Evolutionary conservation across 2,888 invertebrate species (phyloP).

Genomic region (Parnassius orleans): DNA sequence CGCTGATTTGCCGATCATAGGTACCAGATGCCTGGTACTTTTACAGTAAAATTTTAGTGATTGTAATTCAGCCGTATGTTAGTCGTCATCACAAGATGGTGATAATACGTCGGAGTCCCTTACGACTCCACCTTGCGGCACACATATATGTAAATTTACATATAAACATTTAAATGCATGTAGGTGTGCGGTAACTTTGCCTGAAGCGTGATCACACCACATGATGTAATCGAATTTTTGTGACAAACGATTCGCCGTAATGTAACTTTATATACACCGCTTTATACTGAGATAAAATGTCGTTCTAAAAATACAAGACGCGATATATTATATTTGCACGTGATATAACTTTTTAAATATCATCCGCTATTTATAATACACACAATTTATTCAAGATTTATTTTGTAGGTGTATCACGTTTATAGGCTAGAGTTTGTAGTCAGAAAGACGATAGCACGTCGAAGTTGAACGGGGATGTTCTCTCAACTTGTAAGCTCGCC

Average conservation of each 20-base stretch:
- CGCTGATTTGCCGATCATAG: too few species aligned
- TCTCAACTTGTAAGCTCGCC: slow-evolving; percentile 20
- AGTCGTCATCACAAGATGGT: too few species aligned
- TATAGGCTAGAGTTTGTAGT: slow-evolving; percentile 13
- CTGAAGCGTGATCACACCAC: slow-evolving; percentile 1
- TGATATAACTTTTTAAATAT: slow-evolving; percentile 18
- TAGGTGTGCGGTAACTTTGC: slow-evolving; percentile 4
- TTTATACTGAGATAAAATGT: slow-evolving; percentile 5
- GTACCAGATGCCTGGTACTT: too few species aligned
- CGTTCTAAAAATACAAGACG: slow-evolving; percentile 10
- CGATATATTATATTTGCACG: slow-evolving; percentile 9
- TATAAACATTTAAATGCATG: neutral
- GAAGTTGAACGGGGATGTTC: slow-evolving; percentile 7
- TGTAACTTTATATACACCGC: slow-evolving; percentile 13
- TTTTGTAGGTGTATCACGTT: slow-evolving; percentile 15
- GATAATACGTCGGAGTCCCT: too few species aligned
- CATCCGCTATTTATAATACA: slow-evolving; percentile 10
- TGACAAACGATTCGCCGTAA: slow-evolving; percentile 13
- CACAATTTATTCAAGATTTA: slow-evolving; percentile 8
- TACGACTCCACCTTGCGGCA: too few species aligned
- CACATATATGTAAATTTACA: neutral
- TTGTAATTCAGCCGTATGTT: too few species aligned
- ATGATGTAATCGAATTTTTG: slow-evolving; percentile 13
- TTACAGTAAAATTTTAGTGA: too few species aligned
- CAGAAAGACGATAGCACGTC: slow-evolving; percentile 1